These are phyloP conservation scores for Apodemia zela DNA, from an alignment of 2,888 invertebrate genomes.

Conservation along the genomic window DNA sequence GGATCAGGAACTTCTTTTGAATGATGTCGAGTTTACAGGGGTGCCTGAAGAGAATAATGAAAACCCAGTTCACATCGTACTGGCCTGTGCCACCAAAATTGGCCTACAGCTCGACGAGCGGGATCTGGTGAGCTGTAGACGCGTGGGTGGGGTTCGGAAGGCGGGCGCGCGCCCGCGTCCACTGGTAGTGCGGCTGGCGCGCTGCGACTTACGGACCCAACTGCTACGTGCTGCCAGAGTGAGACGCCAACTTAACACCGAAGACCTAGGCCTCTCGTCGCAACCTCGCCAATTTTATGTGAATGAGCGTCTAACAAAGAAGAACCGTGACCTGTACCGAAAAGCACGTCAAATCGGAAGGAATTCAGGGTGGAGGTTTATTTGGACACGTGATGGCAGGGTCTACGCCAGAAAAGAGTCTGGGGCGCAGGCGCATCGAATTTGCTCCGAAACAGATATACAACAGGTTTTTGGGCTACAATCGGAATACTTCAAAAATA, in stretches of 20 bases:
- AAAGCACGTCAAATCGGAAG: slow-evolving; percentile 25
- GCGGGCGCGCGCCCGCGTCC: slow-evolving; percentile 25
- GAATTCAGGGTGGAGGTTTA: slow-evolving; percentile 25
- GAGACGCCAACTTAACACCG: slow-evolving; percentile 23
- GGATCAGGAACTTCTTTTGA: slow-evolving; percentile 25
- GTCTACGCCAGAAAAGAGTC: slow-evolving; percentile 21
- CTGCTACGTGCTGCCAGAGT: slow-evolving; percentile 27
- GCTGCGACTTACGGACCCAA: slow-evolving; percentile 24
- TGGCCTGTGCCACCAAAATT: slow-evolving; percentile 24
- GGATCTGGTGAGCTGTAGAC: slow-evolving; percentile 25
- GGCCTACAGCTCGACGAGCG: slow-evolving; percentile 24
- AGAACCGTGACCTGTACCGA: slow-evolving; percentile 30
- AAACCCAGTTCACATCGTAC: slow-evolving; percentile 20
- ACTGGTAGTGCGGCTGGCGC: slow-evolving; percentile 27
- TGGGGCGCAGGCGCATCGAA: not conserved
- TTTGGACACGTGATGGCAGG: slow-evolving; percentile 29
- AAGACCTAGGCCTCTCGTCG: slow-evolving; percentile 14
- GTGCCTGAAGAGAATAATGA: slow-evolving; percentile 25
- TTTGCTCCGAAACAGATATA: too few relatives aligned
- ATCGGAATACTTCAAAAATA: too few relatives aligned
- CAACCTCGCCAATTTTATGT: slow-evolving; percentile 24
- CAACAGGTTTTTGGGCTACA: too few relatives aligned
- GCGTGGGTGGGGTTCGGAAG: not conserved
- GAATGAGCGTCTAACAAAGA: slow-evolving; percentile 30
- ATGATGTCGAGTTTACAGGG: slow-evolving; percentile 26